A percentile compares a stretch with the other conserved stretches of the same genome.
Evolutionary conservation across 1,140 invertebrate genomes (phyloP).

Genomic region (Delia radicum): DNA sequence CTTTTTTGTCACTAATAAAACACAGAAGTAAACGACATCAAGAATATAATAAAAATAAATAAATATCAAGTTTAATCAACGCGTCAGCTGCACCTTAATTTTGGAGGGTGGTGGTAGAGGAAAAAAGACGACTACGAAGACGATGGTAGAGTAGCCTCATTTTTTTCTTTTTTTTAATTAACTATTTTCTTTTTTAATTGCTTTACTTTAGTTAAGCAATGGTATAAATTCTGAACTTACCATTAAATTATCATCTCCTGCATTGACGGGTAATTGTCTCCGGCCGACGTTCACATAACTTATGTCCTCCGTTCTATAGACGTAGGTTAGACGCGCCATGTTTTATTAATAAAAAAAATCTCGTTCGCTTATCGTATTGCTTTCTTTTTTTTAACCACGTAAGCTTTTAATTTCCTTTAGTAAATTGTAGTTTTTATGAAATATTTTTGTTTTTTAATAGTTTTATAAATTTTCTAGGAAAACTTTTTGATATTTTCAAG

Average conservation of each 20-base stretch:
- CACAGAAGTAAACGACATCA: neutral
- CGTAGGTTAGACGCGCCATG: constrained; percentile 54
- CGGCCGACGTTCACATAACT: constrained; percentile 42
- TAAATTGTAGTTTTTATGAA: neutral
- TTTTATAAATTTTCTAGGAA: neutral
- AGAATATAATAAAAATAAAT: constrained; percentile 10
- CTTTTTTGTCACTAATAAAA: neutral
- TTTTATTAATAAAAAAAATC: constrained; percentile 25
- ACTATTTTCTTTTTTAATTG: neutral
- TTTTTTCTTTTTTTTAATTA: neutral
- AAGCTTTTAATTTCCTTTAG: neutral
- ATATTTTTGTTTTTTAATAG: neutral
- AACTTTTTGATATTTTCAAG: neutral
- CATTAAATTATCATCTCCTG: constrained; percentile 36
- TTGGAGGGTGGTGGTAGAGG: constrained; percentile 26
- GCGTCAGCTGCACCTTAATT: constrained; percentile 31
- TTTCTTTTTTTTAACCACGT: constrained; percentile 10
- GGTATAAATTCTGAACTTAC: neutral
- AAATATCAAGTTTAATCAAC: constrained; percentile 40
- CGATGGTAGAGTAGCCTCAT: neutral
- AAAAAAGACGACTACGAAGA: neutral
- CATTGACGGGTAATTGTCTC: constrained; percentile 49
- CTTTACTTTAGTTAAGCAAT: too few species aligned
- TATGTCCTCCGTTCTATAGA: constrained; percentile 50
- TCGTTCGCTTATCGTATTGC: constrained; percentile 15